Evolutionary conservation across 2,888 invertebrate genomes (phyloP).

Genomic region (Acronicta leporina): DNA sequence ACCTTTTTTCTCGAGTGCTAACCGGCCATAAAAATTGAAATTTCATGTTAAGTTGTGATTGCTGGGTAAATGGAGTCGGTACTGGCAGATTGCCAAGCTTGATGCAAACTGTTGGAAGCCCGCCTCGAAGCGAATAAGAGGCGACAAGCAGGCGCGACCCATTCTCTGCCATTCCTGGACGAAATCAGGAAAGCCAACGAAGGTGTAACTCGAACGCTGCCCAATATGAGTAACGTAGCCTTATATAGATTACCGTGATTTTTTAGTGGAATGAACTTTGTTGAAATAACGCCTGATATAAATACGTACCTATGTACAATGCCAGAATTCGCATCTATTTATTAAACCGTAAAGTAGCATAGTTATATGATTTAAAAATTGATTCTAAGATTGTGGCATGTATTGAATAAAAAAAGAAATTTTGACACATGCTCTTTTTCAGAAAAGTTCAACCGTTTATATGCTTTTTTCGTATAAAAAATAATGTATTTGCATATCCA

Average conservation of each 20-base stretch:
- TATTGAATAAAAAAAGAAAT: too few relatives aligned
- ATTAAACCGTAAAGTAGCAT: too few relatives aligned
- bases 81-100: constrained; percentile 59
- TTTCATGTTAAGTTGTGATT: constrained; percentile 60
- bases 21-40: constrained; percentile 58
- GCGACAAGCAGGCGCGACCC: constrained; percentile 33
- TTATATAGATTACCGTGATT: constrained; percentile 23
- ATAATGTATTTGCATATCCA: background rate
- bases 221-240: constrained; percentile 14
- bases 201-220: constrained; percentile 30
- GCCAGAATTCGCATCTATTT: too few relatives aligned
- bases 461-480: too few relatives aligned
- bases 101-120: constrained; percentile 54
- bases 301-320: too few relatives aligned
- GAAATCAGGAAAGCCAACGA: constrained; percentile 28
- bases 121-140: constrained; percentile 34
- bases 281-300: too few relatives aligned
- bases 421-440: too few relatives aligned
- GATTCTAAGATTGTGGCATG: too few relatives aligned
- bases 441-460: too few relatives aligned
- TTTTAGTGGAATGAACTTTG: too few relatives aligned
- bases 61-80: constrained; percentile 48
- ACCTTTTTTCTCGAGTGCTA: constrained; percentile 28
- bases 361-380: too few relatives aligned
- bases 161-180: constrained; percentile 35